Evolutionary conservation across 1,140 invertebrate species (phyloP), one percentile per base, ranked within the genome.

Genomic region (Radopholus similis): DNA sequence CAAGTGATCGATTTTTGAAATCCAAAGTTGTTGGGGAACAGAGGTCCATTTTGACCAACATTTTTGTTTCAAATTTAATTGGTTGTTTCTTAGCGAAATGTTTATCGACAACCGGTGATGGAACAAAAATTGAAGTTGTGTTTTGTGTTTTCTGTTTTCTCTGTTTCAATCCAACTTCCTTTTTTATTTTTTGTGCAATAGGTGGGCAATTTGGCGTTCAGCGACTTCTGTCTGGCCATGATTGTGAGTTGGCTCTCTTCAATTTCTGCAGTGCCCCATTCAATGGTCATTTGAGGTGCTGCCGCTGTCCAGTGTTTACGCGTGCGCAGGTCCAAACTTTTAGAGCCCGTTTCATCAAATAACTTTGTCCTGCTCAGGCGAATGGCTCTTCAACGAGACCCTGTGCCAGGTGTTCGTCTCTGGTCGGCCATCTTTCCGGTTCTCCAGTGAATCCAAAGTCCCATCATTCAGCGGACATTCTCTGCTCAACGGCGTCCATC

Each of bases 121-220:
- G n/a, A n/a, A n/a, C n/a, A n/a, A n/a, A n/a, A n/a, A n/a, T n/a
- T n/a, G n/a, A n/a, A n/a, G n/a, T n/a, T n/a, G n/a, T n/a, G n/a
- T n/a, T n/a, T n/a, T n/a, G n/a, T n/a, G n/a, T n/a, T n/a, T n/a
- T 11, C 59, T 2, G 37, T 21, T 28, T 28, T 11, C 6, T 73
- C 44, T 11, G 40, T 57, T 66, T 13, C 34, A 9, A 4, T 30
- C 37, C 5, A 56, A 57, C 30, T 60, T 51, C 74, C n/a, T 21
- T 18, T 6, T 56, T n/a, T n/a, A n/a, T n/a, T n/a, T n/a, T n/a
- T n/a, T n/a, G n/a, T n/a, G n/a, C n/a, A n/a, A n/a, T 66, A 35
- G 77, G 78, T 81, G 11, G 79, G 79, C 30, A 81, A 81, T 68
- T 67, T 81, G 44, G 79, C 79, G n/a, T 81, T 81, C 49, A 81